Evolutionary conservation across 1,140 invertebrate species (phyloP).

Genomic region (Drosophila triauraria): DNA sequence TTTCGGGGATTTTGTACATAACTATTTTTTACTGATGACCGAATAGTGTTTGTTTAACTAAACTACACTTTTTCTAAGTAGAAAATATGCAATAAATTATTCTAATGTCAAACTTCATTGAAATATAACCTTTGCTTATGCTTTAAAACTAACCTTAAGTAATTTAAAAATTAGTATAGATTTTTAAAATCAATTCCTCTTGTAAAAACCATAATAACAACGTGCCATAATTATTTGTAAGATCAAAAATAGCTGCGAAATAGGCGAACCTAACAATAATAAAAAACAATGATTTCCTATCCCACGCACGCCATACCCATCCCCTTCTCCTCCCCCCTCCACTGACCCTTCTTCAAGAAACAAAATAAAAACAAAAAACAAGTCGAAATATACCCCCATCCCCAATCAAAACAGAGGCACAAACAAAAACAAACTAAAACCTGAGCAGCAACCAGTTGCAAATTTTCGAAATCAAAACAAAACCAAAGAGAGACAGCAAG

Average conservation of each 20-base stretch:
- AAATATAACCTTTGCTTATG: neutral
- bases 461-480: constrained; percentile 71
- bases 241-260: constrained; percentile 5
- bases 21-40: neutral
- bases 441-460: constrained; percentile 68
- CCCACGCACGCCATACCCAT: constrained; percentile 16
- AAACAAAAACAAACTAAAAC: constrained; percentile 32
- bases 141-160: neutral
- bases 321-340: neutral
- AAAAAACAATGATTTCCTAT: constrained; percentile 26
- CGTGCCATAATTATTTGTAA: neutral
- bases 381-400: constrained; percentile 14
- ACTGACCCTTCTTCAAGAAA: neutral
- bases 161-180: neutral
- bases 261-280: constrained; percentile 18
- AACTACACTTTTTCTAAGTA: too few relatives aligned
- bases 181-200: neutral
- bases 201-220: neutral
- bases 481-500: constrained; percentile 38
- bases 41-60: neutral
- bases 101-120: neutral
- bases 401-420: constrained; percentile 28
- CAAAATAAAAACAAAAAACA: constrained; percentile 36
- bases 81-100: neutral
- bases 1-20: neutral